Evolutionary conservation across 2,797 vertebrate species (phyloP), one percentile per base, ranked within the genome.

Genomic region (Lagodon rhomboides): DNA sequence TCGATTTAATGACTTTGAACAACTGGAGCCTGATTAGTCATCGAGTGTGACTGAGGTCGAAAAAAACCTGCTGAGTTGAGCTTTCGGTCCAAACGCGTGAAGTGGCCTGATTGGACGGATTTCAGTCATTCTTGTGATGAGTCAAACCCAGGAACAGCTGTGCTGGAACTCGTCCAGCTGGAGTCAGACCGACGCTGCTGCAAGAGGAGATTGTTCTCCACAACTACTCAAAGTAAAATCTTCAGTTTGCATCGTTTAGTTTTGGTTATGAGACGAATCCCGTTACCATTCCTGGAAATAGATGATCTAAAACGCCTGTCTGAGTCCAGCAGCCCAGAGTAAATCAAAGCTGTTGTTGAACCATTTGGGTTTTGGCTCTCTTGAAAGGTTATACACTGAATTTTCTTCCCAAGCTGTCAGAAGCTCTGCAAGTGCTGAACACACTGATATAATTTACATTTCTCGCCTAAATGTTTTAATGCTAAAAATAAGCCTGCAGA

Each of bases 121-220:
- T 82, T 86, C 79, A 77, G 63, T 82, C 73, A 69, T 73, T 63
- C 60, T 67, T n/a, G 22, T 75, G 68, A 73, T 82, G 56, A 82
- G 16, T 60, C 10, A 59, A 62, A 34, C 63, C 18, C 46, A 47
- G 60, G 54, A 78, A 61, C 73, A 82, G 73, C 79, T 84, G 79
- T 58, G 50, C 76, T 86, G 87, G 70, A 75, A 5, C 5, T 23
- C 12, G 50, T 47, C 72, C 79, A 81, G 25, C 30, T 75, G 51
- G 38, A 75, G 34, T 51, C 38, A 15, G n/a, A 41, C 25, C 22
- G 25, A 54, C 68, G 25, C 53, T 16, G 54, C 47, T 9, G 22
- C 27, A 63, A 23, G 78, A 73, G 50, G 23, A 63, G 27, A 47
- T 18, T 43, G n/a, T 27, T 63, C n/a, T 65, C 49, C 3, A 30